Base-by-base conservation (phyloP, 2,888 invertebrate genomes). In the Xylota sylvarum region DNA sequence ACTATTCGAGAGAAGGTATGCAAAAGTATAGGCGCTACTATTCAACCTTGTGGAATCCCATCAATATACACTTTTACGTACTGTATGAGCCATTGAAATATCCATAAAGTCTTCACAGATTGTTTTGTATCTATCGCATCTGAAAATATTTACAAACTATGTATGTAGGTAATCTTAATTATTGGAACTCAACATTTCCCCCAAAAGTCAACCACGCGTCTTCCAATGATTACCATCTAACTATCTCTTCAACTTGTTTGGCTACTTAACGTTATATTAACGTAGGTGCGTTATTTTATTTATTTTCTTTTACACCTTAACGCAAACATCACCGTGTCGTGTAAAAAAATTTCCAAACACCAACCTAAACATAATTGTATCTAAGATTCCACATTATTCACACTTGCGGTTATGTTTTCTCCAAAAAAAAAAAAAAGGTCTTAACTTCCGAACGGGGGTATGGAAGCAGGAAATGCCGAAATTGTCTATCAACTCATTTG, bases 381-480 rank as follows among this genome's bases (percentile, higher is more conserved):
- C n/a, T n/a, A 40, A 40, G 40, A 43, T 43, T 50, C 19, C 52
- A 52, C 52, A 50, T 52, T 52, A 52, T 23, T 52, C 52, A 52
- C 27, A 30, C 52, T 27, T 27, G 52, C 30, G 52, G 56, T 17
- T 14, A 48, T 43, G 9, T 9, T 43, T 43, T 62, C 43, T 19
- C 5, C 1, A 1, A 6, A 35, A 35, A 35, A 35, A 35, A 35
- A 35, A 35, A 17, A 65, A 32, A 32, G 48, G 27, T 6, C 32
- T 23, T 35, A 9, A 65, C 64, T 48, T 65, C 64, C 64, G 64
- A 32, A 32, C 43, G 6, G 37, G 9, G 37, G 9, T 14, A 48
- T 32, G 17, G 56, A 40, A 56, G 50, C 46, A 70, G 56, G 70
- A 70, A 70, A 56, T 58, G 46, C 70, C 56, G 58, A 70, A 70